A percentile compares a stretch with the other conserved stretches of the same genome.
Evolutionary conservation across 2,888 invertebrate genomes (phyloP).

Genomic region (Eilema griseolum): DNA sequence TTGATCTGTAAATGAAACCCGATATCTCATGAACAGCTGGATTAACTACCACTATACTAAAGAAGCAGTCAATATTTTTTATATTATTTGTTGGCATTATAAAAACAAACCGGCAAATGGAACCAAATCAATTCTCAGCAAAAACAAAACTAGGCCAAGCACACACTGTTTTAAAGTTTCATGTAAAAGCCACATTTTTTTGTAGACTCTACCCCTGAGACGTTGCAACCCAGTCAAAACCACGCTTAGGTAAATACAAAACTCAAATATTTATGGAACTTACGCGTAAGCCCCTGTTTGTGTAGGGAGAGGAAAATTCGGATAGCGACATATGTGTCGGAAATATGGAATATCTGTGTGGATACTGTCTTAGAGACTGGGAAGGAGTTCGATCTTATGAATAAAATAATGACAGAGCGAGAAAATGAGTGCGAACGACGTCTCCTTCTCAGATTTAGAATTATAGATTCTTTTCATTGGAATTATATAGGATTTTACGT

Average conservation of each 20-base stretch:
- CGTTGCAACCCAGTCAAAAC: conserved; percentile 48
- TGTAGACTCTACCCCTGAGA: conserved; percentile 32
- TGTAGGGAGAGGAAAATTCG: conserved; percentile 48
- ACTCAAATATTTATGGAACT: conserved; percentile 74
- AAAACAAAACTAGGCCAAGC: conserved; percentile 16
- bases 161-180: conserved; percentile 22
- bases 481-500: too few species aligned
- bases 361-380: conserved; percentile 21
- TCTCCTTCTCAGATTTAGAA: conserved; percentile 1
- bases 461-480: conserved; percentile 5
- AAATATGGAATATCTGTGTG: conserved; percentile 43
- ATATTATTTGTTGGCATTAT: not conserved
- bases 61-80: not conserved
- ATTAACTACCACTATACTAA: not conserved
- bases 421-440: not conserved
- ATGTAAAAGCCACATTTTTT: conserved; percentile 31
- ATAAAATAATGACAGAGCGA: conserved; percentile 37
- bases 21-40: not conserved
- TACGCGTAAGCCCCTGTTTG: conserved; percentile 62
- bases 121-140: conserved; percentile 7
- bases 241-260: conserved; percentile 58
- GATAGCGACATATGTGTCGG: conserved; percentile 39
- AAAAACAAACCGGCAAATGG: not conserved
- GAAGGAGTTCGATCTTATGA: conserved; percentile 39
- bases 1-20: not conserved